These are phyloP conservation scores for Halcyon chelicuti DNA, from an alignment of 2,797 vertebrate genomes.

Conservation along the genomic window DNA sequence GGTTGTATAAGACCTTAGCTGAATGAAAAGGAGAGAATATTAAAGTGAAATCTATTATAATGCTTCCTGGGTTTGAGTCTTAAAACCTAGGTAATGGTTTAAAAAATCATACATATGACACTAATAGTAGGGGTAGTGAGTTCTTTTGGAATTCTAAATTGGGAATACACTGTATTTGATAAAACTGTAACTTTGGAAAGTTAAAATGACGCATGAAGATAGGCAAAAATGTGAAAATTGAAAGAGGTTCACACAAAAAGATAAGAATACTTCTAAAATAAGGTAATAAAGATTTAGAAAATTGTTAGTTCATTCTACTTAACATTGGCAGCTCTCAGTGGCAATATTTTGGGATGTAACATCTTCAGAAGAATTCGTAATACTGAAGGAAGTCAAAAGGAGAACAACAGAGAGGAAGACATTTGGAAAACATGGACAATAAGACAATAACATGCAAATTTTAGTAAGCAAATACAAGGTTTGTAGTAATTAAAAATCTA, in stretches of 20 bases:
- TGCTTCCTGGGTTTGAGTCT: background rate
- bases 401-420: background rate
- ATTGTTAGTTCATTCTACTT: background rate
- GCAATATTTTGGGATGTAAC: background rate
- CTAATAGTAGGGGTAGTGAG: fast-evolving
- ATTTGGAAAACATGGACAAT: background rate
- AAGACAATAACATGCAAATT: background rate
- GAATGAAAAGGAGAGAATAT: background rate
- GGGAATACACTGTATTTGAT: background rate
- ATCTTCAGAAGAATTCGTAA: background rate
- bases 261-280: background rate
- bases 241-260: background rate
- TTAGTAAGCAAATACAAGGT: background rate
- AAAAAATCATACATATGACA: background rate
- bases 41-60: background rate
- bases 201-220: background rate
- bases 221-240: background rate
- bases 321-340: background rate
- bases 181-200: background rate
- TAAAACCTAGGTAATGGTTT: background rate
- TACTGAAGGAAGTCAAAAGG: background rate
- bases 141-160: background rate
- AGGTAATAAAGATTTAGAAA: background rate
- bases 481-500: background rate
- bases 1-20: background rate